Evolutionary conservation across 2,888 invertebrate genomes (phyloP), one percentile per base, ranked within the genome.

Genomic region (Timema podura): DNA sequence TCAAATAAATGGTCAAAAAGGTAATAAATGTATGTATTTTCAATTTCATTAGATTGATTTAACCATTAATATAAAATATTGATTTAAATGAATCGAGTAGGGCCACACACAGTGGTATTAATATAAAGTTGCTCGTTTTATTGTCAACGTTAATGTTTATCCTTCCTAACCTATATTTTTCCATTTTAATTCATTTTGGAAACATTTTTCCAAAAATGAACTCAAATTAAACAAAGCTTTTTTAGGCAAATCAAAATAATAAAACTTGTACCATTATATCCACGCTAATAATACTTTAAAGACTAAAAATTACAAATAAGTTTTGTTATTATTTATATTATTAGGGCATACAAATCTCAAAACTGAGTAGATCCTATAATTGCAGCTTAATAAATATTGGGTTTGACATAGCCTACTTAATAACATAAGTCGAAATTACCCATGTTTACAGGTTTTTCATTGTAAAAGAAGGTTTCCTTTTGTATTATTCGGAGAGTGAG

Each of bases 1-100:
- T 73, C 74, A 45, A 71, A 68, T 51, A 74, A 71, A 71, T 74
- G 74, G 74, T 73, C 72, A 2, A 74, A 74, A 71, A 73, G 74
- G 74, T 73, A 72, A 71, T 67, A 64, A 15, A 30, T 30, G 30
- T 30, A 30, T 30, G 30, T 30, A 30, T 30, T 30, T 30, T 30
- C 30, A 30, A 30, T 30, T 1, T 30, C 30, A 30, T 30, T 30
- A 2, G 30, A 30, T 30, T 30, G 30, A 30, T 30, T 30, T 30
- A 2, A 30, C 30, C 30, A 30, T 30, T 30, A 30, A 30, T 30
- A 30, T 30, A 1, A 30, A 2, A 30, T 30, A 30, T 30, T 30
- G 30, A 30, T 30, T 30, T 30, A 30, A 30, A 30, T 30, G 30
- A 30, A 30, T 30, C 30, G 30, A 30, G 30, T 30, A 30, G 30